Base-by-base conservation (phyloP, 2,888 invertebrate genomes). In the Andrena flavipes region DNA sequence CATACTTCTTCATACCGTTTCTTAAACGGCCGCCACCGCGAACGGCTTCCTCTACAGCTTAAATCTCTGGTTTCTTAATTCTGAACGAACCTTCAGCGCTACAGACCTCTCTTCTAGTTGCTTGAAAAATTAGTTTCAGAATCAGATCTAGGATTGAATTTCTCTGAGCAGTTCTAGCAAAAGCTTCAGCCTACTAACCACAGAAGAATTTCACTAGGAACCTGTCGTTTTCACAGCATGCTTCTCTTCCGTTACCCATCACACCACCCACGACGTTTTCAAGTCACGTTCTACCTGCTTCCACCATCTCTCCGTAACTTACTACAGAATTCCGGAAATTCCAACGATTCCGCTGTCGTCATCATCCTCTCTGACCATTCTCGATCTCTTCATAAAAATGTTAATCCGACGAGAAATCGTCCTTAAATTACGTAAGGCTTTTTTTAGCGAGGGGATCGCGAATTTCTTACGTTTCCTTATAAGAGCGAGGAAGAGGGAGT, bases 261-360 rank as follows among this genome's bases (percentile, higher is more conserved):
- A 16, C 59, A 20, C 76, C 76, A 62, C 68, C 73, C 75, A 62
- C 60, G 26, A 35, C 30, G 77, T 33, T 80, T 63, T 23, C 49
- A n/a, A 59, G 20, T 64, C 51, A 8, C 23, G 20, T 59, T 69
- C 48, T 70, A 72, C 72, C 65, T 59, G 56, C 10, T 20, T 54
- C 33, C 26, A 8, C 20, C 8, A 8, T 62, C 56, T 67, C 64
- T 54, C 20, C 59, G 26, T 29, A 68, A 80, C 72, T 74, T 77
- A 63, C 64, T 56, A 74, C 29, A 65, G 68, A 62, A 79, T 72
- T 48, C 89, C 89, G 90, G 89, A 91, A 88, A 91, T 91, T 88
- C 89, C 88, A 81, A 51, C 79, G 60, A 90, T 90, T 74, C 79
- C 81, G 76, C 69, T 84, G 82, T 83, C 84, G 77, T 84, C 84